phyloP scores from a whole-genome alignment of 2,113 vertebrate genomes.

The Neogale vison region DNA sequence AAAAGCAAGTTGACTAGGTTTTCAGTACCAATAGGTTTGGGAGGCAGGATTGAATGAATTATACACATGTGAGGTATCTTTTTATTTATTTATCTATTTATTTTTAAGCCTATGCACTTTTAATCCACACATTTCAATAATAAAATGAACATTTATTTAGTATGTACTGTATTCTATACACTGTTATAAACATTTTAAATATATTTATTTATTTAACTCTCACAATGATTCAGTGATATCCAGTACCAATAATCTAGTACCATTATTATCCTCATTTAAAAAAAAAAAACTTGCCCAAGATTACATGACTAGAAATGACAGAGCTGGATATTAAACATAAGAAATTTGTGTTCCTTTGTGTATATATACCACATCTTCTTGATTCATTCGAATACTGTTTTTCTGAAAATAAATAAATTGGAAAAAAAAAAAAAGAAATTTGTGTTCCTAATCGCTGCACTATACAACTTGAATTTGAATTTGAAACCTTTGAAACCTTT shows the following conservation, averaged over 20 bases:
- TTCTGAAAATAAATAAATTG: no score
- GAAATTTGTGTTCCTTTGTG: neutral
- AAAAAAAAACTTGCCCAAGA: neutral
- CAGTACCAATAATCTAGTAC: neutral
- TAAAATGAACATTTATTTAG: conserved; percentile 1
- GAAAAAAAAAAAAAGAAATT: no score
- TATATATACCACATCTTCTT: no score
- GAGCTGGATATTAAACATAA: neutral
- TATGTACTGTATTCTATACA: neutral
- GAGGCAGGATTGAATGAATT: neutral
- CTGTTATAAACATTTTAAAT: neutral
- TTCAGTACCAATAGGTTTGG: neutral
- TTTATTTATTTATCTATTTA: neutral
- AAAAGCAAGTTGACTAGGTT: neutral
- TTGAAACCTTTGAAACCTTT: neutral
- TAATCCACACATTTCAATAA: neutral
- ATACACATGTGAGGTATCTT: neutral
- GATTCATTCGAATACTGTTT: no score
- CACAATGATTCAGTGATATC: neutral
- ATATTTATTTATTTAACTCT: neutral
- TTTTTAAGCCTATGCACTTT: neutral
- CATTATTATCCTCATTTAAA: neutral
- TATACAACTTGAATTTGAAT: neutral
- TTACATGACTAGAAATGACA: neutral
- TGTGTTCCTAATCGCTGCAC: neutral